Evolutionary conservation across 2,888 invertebrate species (phyloP).

Genomic region (Scelioninae gen. 1): DNA sequence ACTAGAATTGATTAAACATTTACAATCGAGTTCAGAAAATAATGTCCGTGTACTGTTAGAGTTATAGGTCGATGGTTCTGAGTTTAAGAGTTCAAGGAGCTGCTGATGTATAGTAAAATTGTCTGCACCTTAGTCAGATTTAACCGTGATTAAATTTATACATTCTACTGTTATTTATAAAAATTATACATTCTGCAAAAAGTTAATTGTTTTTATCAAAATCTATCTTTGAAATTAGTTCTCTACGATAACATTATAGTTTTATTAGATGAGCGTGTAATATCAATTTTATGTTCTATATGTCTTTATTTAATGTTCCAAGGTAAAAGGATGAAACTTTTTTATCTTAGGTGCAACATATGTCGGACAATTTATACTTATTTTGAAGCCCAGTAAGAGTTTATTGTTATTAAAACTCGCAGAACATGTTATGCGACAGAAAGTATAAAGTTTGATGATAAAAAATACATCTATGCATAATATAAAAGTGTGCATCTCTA

Average conservation of each 20-base stretch:
- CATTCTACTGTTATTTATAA: background rate
- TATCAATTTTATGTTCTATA: background rate
- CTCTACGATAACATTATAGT: too few species aligned
- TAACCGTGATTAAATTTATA: constrained; percentile 8
- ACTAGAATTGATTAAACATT: background rate
- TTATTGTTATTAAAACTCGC: constrained; percentile 24
- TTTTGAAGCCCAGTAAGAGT: background rate
- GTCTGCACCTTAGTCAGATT: constrained; percentile 10
- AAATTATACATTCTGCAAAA: too few species aligned
- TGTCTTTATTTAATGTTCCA: background rate
- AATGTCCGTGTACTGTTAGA: background rate
- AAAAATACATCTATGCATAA: constrained; percentile 14
- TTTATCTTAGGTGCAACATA: background rate
- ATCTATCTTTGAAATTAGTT: too few species aligned
- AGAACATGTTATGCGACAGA: constrained; percentile 7
- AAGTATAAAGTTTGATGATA: constrained; percentile 33
- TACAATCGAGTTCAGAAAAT: constrained; percentile 8
- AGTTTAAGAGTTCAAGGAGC: constrained; percentile 28
- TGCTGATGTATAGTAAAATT: constrained; percentile 27
- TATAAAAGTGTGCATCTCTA: constrained; percentile 6
- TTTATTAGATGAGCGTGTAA: background rate
- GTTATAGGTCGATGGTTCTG: constrained; percentile 34
- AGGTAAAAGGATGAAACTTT: background rate
- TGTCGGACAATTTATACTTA: background rate
- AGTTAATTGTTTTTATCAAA: too few species aligned